Conservation (phyloP, 2,113 vertebrate genomes). For the Cairina moschata region DNA sequence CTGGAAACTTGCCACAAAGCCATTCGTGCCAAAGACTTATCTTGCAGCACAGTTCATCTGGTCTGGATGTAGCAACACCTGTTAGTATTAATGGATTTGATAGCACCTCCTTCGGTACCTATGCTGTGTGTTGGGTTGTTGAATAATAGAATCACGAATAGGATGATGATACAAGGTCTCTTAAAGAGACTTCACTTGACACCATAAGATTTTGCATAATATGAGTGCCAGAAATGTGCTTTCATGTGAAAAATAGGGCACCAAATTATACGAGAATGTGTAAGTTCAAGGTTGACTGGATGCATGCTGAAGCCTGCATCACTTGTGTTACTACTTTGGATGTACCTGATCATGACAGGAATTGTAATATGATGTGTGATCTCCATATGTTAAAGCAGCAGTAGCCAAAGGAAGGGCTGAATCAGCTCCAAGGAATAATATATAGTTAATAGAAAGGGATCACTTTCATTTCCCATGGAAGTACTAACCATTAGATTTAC, state of each 20-base stretch:
- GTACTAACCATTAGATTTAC: neutral
- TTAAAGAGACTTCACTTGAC: neutral
- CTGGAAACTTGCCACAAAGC: conserved; percentile 2
- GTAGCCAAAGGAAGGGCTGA: neutral
- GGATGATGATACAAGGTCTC: neutral
- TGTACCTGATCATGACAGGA: neutral
- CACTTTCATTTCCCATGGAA: neutral
- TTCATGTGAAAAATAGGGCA: neutral
- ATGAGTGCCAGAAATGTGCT: neutral
- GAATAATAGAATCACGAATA: neutral
- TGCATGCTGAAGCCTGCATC: neutral
- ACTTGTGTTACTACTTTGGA: neutral
- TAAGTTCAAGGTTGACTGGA: neutral
- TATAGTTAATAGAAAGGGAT: neutral
- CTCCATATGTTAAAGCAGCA: neutral
- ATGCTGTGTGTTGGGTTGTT: neutral
- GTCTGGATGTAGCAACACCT: neutral
- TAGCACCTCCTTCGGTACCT: neutral
- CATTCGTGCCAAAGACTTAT: neutral
- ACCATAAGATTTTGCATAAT: neutral
- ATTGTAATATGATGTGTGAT: neutral
- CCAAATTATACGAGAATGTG: neutral
- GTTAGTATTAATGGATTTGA: neutral
- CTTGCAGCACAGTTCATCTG: neutral
- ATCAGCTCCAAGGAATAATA: neutral